These are phyloP conservation scores for Lagopus leucura DNA, from an alignment of 2,113 vertebrate genomes.

Conservation along the genomic window DNA sequence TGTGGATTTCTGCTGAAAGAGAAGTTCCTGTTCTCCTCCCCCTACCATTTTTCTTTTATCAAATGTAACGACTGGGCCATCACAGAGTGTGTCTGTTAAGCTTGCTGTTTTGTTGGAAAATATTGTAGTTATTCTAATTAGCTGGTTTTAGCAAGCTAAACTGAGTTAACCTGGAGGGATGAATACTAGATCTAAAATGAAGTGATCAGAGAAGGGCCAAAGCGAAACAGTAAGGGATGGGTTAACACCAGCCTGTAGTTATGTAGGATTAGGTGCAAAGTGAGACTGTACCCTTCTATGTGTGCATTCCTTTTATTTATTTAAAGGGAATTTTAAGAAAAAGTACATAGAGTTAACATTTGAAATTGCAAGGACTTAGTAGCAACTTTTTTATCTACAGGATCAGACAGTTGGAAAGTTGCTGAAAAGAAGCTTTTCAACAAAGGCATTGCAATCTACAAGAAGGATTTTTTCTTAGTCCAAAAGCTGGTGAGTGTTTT, in stretches of 20 bases:
- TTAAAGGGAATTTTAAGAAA: background rate
- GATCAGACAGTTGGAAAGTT: constrained; percentile 93
- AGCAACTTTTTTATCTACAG: constrained; percentile 67
- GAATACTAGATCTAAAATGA: background rate
- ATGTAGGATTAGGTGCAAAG: background rate
- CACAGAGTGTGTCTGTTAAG: background rate
- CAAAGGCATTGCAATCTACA: constrained; percentile 92
- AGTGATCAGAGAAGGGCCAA: background rate
- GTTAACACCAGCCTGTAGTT: background rate
- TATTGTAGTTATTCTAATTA: background rate
- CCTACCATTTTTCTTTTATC: background rate
- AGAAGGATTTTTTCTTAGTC: constrained; percentile 98
- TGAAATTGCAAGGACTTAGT: background rate
- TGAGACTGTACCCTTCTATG: background rate
- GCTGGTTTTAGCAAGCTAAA: background rate
- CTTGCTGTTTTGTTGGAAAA: background rate
- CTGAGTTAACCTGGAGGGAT: background rate
- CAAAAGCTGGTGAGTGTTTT: constrained; percentile 90
- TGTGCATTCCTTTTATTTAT: background rate
- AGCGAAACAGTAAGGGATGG: background rate
- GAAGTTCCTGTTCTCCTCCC: background rate
- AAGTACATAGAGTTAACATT: background rate
- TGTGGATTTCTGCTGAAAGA: background rate
- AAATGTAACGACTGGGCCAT: background rate
- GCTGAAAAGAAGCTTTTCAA: constrained; percentile 93